Conservation (phyloP, 2,113 vertebrate genomes). For the Myotis yumanensis region DNA sequence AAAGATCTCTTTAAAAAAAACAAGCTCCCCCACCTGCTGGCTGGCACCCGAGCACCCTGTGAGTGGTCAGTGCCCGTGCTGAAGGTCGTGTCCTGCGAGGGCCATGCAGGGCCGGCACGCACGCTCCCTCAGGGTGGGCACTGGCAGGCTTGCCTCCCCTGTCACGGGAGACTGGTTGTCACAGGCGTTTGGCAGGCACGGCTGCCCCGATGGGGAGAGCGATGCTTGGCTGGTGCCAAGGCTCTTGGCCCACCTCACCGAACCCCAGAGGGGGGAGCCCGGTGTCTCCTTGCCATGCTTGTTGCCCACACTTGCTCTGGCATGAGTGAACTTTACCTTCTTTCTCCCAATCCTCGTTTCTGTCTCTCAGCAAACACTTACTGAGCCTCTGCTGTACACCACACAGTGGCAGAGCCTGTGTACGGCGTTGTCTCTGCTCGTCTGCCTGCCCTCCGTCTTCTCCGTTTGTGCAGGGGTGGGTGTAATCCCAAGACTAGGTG, state of each 20-base stretch:
- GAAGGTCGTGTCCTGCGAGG: neutral
- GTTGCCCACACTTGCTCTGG: neutral
- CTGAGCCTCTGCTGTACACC: neutral
- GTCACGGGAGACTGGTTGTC: neutral
- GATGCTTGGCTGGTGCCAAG: neutral
- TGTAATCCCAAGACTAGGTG: neutral
- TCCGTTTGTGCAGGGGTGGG: neutral
- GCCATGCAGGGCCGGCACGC: no score
- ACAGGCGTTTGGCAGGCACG: neutral
- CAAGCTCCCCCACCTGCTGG: neutral
- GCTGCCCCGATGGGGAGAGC: neutral
- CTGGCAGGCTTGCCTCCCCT: neutral
- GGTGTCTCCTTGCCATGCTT: neutral
- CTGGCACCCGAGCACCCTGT: neutral
- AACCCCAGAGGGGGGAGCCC: neutral
- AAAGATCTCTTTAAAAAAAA: neutral
- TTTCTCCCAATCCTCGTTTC: neutral
- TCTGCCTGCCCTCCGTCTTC: neutral
- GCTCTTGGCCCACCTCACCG: neutral
- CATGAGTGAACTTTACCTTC: neutral
- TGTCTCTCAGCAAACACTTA: neutral
- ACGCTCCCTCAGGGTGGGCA: neutral
- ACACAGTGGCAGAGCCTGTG: accelerated
- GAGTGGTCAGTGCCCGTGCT: neutral
- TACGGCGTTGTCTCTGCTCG: accelerated